Percentiles rank a stretch among this genome's conserved stretches.
These are phyloP conservation scores for Semnopithecus entellus DNA, from an alignment of 2,113 vertebrate species.

Conservation along the genomic window DNA sequence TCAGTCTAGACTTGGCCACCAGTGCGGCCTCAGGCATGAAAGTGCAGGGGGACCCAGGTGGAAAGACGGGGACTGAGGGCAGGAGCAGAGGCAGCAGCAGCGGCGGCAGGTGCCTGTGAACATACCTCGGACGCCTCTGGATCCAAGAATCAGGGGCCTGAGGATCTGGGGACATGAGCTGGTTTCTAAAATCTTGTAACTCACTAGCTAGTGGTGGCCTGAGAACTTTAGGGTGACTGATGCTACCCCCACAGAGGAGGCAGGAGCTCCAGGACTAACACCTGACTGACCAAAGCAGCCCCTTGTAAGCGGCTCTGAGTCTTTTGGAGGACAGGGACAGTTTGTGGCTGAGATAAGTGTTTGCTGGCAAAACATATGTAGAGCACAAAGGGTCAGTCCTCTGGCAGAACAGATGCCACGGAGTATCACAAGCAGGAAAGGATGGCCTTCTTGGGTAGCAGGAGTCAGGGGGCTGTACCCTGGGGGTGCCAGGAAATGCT, in stretches of 20 bases:
- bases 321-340: background rate
- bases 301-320: background rate
- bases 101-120: constrained; percentile 11
- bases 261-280: background rate
- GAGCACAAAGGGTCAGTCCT: background rate
- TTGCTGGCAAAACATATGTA: constrained; percentile 62
- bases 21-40: background rate
- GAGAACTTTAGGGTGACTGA: background rate
- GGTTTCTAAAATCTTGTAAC: constrained; percentile 27
- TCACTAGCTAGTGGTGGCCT: background rate
- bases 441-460: background rate
- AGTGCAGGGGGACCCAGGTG: background rate
- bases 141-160: background rate
- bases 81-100: background rate
- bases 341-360: constrained; percentile 33
- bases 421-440: background rate
- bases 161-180: background rate
- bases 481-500: background rate
- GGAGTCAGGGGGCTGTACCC: background rate
- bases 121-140: background rate
- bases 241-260: background rate
- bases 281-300: background rate
- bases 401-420: background rate
- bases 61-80: background rate
- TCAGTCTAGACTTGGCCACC: constrained; percentile 85